Evolutionary conservation across 2,113 vertebrate genomes (phyloP).

Genomic region (Scophthalmus maximus): DNA sequence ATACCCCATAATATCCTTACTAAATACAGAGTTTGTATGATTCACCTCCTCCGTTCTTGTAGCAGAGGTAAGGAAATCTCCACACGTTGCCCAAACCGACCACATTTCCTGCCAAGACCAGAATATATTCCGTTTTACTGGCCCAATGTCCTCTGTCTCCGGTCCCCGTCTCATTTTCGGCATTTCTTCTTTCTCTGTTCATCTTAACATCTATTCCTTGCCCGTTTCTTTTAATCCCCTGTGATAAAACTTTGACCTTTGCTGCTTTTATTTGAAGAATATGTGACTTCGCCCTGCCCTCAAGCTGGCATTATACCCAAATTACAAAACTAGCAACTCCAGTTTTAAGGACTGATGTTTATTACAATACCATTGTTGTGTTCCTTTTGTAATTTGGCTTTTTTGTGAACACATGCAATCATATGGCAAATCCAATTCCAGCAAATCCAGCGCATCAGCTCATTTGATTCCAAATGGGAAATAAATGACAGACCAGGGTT

Average conservation of each 20-base stretch:
- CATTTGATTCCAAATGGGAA: too few species aligned
- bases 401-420: too few species aligned
- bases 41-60: conserved; percentile 54
- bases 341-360: neutral
- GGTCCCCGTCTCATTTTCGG: neutral
- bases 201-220: too few species aligned
- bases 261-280: too few species aligned
- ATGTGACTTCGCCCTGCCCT: neutral
- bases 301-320: fast-evolving
- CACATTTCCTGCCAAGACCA: conserved; percentile 42
- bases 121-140: conserved; percentile 40
- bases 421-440: too few species aligned
- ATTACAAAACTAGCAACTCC: neutral
- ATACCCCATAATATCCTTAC: too few species aligned
- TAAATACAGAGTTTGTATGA: fast-evolving
- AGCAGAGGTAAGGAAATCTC: conserved; percentile 53
- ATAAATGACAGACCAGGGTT: too few species aligned
- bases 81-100: conserved; percentile 46
- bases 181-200: conserved; percentile 1
- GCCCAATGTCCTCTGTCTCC: conserved; percentile 43
- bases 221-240: too few species aligned
- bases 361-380: too few species aligned
- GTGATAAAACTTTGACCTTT: too few species aligned
- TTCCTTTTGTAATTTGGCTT: too few species aligned
- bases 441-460: too few species aligned